These are phyloP conservation scores for Erethizon dorsatum DNA, from an alignment of 2,797 vertebrate genomes.

Conservation along the genomic window DNA sequence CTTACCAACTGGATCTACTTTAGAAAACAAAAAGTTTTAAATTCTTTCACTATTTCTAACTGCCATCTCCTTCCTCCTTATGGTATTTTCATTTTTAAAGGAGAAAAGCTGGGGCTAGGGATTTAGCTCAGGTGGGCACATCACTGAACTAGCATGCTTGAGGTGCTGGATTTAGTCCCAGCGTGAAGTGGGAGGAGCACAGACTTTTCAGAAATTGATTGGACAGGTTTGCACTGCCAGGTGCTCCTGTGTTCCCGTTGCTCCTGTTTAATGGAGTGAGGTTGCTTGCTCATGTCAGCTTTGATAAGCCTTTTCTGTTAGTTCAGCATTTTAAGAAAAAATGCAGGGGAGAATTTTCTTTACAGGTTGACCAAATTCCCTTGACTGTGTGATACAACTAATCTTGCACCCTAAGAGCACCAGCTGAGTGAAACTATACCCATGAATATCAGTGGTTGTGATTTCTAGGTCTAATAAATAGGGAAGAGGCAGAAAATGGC, in stretches of 20 bases:
- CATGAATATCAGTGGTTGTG: not conserved
- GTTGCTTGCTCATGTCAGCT: not conserved
- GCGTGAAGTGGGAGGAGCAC: not conserved
- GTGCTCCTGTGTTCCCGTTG: not conserved
- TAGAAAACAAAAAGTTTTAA: not conserved
- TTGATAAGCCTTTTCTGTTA: not conserved
- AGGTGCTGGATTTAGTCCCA: not conserved
- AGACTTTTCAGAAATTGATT: not conserved
- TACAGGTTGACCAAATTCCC: not conserved
- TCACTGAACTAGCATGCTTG: too few relatives aligned
- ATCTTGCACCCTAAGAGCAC: not conserved
- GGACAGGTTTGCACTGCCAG: not conserved
- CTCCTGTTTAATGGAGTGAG: not conserved
- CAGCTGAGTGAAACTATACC: not conserved
- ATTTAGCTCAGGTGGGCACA: not conserved
- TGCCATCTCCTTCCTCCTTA: not conserved
- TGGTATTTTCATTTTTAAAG: constrained; percentile 3
- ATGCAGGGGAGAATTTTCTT: not conserved
- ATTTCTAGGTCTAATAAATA: not conserved
- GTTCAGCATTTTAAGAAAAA: constrained; percentile 27
- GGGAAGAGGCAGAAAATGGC: not conserved
- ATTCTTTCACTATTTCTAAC: not conserved
- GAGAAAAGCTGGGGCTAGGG: not conserved
- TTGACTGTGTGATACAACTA: not conserved
- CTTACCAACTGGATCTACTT: not conserved